A percentile compares a stretch with the other conserved stretches of the same genome.
Conservation (phyloP, 2,113 vertebrate species). For the Prolemur simus region DNA sequence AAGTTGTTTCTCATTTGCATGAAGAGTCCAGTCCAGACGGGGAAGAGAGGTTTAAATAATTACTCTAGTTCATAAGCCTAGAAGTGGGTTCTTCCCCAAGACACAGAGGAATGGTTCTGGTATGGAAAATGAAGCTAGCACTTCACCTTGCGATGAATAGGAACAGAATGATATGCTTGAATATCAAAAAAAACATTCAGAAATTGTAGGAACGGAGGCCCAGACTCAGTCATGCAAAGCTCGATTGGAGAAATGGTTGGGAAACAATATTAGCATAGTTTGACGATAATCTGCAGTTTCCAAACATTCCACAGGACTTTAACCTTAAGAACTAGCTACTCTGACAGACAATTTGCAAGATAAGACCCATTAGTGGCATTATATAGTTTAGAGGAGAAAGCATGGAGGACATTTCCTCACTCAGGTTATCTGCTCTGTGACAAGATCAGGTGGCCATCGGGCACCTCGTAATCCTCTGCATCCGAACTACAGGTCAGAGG, state of each 20-base stretch:
- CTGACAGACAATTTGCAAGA: slow-evolving; percentile 3
- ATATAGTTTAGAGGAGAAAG: background rate
- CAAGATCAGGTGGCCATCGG: background rate
- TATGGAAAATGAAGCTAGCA: background rate
- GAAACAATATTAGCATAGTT: background rate
- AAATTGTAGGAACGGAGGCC: background rate
- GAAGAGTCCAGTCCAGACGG: background rate
- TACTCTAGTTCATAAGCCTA: background rate
- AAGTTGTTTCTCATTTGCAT: slow-evolving; percentile 26
- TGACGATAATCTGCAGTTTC: background rate
- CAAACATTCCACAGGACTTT: background rate
- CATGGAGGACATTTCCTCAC: background rate
- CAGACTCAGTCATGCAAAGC: background rate
- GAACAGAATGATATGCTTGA: background rate
- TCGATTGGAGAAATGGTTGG: background rate
- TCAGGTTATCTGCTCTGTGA: slow-evolving; percentile 27
- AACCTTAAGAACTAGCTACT: background rate
- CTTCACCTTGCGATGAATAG: background rate
- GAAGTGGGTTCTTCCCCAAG: background rate
- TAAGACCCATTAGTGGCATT: background rate
- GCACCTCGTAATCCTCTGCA: background rate
- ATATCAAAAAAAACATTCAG: background rate
- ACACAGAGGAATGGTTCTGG: background rate
- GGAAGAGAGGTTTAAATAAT: background rate
- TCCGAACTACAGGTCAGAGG: background rate